Evolutionary conservation across 2,797 vertebrate species (phyloP), one percentile per base, ranked within the genome.

Genomic region (Allobates femoralis): DNA sequence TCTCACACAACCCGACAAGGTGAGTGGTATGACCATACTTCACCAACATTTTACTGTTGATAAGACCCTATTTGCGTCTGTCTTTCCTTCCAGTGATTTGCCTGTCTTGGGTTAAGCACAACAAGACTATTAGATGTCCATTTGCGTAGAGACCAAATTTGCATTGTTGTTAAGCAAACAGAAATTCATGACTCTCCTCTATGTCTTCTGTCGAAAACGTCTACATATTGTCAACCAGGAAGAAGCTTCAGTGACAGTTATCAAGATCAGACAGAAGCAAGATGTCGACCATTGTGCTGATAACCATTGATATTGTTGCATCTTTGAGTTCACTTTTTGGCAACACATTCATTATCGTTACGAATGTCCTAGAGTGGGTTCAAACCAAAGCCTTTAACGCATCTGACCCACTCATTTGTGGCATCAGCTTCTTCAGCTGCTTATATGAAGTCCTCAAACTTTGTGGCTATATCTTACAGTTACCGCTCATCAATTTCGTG

Each of bases 361-460:
- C 5, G 21, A 71, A 71, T 23, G 34, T 10, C 34, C 19, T 11
- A 16, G 67, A 71, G 37, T 71, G 32, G 67, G 16, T 37, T 19
- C 23, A 71, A 41, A 71, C 19, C 32, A 37, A 71, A 41, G 5
- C 1, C 2, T 41, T 71, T 12, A 71, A 21, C 16, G 3, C 16
- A 0, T 71, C 67, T 12, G 67, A 41, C 21, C 19, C 12, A n/a
- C 67, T 71, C 21, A 71, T 71, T n/a, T 71, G 34, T 71, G 67
- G 67, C 67, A 71, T 71, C 19, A 41, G 67, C 34, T 71, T 71
- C 67, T 71, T 71, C 67, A 71, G 67, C 34, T 71, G 19, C 0
- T 34, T 41, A 3, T 71, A 71, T 23, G 67, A 71, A 71, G 67
- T 71, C 2, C 67, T 71, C 23, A 71, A 71, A 71, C 8, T 71